Evolutionary conservation across 2,888 invertebrate genomes (phyloP).

Genomic region (Galeopsomyia nigrocyanea): DNA sequence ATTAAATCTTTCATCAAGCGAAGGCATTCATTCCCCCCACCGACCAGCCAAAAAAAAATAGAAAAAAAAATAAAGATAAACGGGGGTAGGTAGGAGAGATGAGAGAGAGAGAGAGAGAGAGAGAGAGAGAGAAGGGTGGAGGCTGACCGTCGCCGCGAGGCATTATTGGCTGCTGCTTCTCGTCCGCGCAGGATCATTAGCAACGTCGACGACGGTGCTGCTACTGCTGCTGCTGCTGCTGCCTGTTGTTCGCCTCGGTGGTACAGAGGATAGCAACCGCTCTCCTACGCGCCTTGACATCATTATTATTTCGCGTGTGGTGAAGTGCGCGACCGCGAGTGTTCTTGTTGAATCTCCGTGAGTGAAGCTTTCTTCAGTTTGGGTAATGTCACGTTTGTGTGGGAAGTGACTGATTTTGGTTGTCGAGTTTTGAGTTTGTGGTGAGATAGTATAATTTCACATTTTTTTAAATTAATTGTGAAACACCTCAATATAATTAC

Average conservation of each 20-base stretch:
- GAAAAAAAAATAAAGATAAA: slow-evolving; percentile 13
- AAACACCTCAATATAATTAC: no score
- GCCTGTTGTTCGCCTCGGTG: slow-evolving; percentile 32
- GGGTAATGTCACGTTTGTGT: no score
- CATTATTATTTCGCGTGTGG: slow-evolving; percentile 48
- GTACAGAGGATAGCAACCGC: not conserved
- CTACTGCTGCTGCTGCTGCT: not conserved
- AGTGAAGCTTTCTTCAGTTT: slow-evolving; percentile 4
- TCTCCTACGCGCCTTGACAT: slow-evolving; percentile 35
- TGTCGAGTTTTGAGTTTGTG: no score
- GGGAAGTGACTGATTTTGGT: no score
- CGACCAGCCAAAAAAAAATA: no score
- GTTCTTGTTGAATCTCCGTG: not conserved
- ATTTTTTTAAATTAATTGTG: no score
- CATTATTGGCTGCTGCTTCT: slow-evolving; percentile 37
- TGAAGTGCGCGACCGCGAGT: slow-evolving; percentile 20
- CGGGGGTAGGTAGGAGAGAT: slow-evolving; percentile 41
- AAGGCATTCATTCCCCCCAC: not conserved
- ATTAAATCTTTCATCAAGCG: slow-evolving; percentile 10
- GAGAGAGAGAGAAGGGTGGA: not conserved
- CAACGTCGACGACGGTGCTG: no score
- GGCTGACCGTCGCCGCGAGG: slow-evolving; percentile 44
- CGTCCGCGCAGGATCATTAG: no score
- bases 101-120: not conserved
- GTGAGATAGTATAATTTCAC: no score